Conservation (phyloP, 2,113 vertebrate species). For the Ochotona princeps region DNA sequence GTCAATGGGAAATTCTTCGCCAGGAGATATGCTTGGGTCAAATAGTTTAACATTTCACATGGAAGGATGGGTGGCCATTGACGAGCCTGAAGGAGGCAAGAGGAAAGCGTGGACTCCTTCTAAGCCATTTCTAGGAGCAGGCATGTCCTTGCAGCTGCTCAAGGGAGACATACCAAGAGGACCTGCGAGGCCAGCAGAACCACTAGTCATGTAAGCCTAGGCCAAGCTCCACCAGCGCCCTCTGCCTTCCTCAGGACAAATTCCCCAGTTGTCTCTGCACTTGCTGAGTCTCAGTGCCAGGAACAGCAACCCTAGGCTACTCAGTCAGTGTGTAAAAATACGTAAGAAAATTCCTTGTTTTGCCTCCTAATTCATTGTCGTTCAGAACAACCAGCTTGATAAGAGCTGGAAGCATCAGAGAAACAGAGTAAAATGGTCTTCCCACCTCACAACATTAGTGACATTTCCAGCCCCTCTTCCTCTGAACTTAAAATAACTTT, state of each 20-base stretch:
- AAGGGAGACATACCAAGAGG: not conserved
- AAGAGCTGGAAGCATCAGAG: not conserved
- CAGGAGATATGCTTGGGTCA: not conserved
- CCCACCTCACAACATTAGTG: not conserved
- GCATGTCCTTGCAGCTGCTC: not conserved
- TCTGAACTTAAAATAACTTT: not conserved
- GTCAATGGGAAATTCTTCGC: not conserved
- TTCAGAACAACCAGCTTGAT: not conserved
- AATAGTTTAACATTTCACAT: not conserved
- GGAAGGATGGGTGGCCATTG: not conserved
- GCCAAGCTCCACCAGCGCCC: not conserved
- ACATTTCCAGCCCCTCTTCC: not conserved
- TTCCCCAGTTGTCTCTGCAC: not conserved
- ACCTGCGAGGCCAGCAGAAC: not conserved
- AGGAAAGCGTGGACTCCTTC: not conserved
- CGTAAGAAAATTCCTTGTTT: not conserved
- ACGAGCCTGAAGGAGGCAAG: not conserved
- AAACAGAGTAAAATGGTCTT: not conserved
- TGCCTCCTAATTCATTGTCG: not conserved
- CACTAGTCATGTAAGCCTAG: not conserved
- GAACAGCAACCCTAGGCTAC: not conserved
- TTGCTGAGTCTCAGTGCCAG: slow-evolving; percentile 30
- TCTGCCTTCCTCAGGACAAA: slow-evolving; percentile 38
- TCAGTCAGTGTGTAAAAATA: not conserved
- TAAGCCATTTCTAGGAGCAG: not conserved